Evolutionary conservation across 2,113 vertebrate species (phyloP).

Genomic region (Lonchura striata): DNA sequence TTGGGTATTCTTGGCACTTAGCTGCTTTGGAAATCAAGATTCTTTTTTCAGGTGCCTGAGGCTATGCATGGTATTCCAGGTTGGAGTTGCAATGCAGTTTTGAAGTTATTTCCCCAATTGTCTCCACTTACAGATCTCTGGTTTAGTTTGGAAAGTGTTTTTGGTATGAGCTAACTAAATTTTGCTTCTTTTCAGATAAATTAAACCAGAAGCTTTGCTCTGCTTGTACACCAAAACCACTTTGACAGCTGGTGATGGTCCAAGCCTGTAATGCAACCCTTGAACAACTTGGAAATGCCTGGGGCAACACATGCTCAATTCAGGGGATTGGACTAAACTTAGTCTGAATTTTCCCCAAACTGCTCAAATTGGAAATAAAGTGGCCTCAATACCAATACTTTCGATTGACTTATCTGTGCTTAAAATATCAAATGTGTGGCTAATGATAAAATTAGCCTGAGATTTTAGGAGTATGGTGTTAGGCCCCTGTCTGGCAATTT

Average conservation of each 20-base stretch:
- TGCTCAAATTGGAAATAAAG: background rate
- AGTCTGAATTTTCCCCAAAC: background rate
- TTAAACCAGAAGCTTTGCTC: background rate
- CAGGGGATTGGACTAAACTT: background rate
- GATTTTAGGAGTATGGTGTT: conserved; percentile 1
- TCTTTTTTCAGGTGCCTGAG: conserved; percentile 13
- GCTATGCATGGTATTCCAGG: background rate
- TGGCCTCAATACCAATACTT: background rate
- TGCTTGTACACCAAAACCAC: background rate
- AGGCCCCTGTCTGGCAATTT: background rate
- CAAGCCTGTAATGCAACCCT: background rate
- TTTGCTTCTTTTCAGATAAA: background rate
- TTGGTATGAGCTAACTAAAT: background rate
- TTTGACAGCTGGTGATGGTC: background rate
- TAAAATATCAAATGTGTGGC: background rate
- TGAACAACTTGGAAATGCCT: background rate
- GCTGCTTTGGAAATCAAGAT: background rate
- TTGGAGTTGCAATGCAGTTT: background rate
- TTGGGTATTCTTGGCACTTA: background rate
- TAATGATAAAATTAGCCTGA: background rate
- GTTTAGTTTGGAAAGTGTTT: conserved; percentile 3
- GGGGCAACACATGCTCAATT: background rate
- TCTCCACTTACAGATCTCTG: background rate
- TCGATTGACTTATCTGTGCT: background rate
- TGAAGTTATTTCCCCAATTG: conserved; percentile 16